phyloP scores from a whole-genome alignment of 2,113 vertebrate genomes.

The Collichthys lucidus region DNA sequence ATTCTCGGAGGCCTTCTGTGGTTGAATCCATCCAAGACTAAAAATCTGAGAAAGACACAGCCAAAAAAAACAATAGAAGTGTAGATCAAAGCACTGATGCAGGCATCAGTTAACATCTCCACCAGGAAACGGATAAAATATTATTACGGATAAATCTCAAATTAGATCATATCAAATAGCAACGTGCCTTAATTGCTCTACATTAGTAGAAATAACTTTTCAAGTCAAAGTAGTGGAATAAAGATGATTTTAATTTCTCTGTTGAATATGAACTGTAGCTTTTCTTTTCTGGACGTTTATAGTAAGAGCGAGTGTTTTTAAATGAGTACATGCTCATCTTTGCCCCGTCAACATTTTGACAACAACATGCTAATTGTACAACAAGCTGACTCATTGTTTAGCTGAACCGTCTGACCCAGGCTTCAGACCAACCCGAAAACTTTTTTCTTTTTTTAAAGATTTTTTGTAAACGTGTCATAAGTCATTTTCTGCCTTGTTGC shows the following conservation, averaged over 20 bases:
- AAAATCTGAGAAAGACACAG: constrained; percentile 9
- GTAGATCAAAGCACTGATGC: not conserved
- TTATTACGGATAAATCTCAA: not conserved
- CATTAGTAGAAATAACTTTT: not conserved
- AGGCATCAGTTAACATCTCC: not conserved
- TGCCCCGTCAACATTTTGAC: not conserved
- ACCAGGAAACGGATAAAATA: not conserved
- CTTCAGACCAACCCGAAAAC: constrained; percentile 26
- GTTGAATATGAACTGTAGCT: not conserved
- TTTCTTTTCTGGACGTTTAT: not conserved
- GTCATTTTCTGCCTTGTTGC: constrained; percentile 8
- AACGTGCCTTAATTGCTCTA: not conserved
- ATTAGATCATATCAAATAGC: not conserved
- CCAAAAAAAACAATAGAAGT: not conserved
- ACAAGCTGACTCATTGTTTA: not conserved
- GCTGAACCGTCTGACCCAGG: constrained; percentile 46
- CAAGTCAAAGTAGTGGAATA: not conserved
- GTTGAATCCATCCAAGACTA: not conserved
- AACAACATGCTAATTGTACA: not conserved
- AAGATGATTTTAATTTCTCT: not conserved
- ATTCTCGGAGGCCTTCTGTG: not conserved
- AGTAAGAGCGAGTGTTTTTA: not conserved
- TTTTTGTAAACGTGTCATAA: not conserved
- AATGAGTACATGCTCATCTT: not conserved
- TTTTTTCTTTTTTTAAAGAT: constrained; percentile 2